phyloP scores from a whole-genome alignment of 2,113 vertebrate genomes.

The Athene cunicularia region DNA sequence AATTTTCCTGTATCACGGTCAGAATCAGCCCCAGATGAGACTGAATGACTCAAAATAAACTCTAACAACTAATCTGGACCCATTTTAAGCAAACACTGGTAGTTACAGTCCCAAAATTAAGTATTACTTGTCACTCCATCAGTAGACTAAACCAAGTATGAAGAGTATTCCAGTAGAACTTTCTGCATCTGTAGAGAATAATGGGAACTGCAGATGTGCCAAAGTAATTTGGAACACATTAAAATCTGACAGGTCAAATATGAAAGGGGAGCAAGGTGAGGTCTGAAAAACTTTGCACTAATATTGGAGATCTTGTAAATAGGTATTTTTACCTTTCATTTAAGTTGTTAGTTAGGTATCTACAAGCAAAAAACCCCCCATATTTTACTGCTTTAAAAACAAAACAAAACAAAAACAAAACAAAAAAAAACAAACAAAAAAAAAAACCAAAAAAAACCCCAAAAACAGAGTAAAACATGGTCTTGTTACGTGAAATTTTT shows the following conservation, averaged over 20 bases:
- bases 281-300: neutral
- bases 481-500: neutral
- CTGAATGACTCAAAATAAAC: conserved; percentile 12
- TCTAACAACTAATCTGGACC: neutral
- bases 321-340: neutral
- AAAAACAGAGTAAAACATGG: neutral
- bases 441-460: neutral
- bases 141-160: neutral
- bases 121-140: neutral
- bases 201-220: neutral
- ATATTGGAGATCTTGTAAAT: neutral
- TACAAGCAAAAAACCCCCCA: neutral
- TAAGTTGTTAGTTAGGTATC: neutral
- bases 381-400: neutral
- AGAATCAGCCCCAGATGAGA: conserved; percentile 30
- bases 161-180: neutral
- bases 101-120: neutral
- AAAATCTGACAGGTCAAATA: neutral
- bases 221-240: neutral
- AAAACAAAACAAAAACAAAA: too few species aligned
- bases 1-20: neutral
- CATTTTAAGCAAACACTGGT: neutral
- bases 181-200: neutral
- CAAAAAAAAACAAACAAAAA: too few species aligned
- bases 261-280: neutral